Conservation (phyloP, 2,113 vertebrate genomes). For the Eonycteris spelaea region DNA sequence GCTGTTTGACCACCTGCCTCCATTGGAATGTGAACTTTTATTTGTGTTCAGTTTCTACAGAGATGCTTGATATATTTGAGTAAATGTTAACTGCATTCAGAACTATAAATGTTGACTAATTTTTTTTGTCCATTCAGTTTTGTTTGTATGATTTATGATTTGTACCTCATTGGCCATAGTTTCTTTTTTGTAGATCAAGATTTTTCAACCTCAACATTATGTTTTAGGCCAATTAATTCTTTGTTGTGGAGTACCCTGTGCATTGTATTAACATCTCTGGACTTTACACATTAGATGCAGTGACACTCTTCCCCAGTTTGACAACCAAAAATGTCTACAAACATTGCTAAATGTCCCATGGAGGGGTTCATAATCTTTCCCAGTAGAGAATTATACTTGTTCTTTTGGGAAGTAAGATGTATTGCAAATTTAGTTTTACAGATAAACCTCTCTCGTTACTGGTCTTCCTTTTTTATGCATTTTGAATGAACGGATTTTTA, state of each 20-base stretch:
- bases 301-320: not conserved
- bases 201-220: not conserved
- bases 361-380: not conserved
- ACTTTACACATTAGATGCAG: not conserved
- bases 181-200: not conserved
- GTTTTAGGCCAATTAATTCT: not conserved
- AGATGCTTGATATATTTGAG: not conserved
- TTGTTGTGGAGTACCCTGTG: not conserved
- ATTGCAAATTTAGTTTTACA: conserved; percentile 6
- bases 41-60: not conserved
- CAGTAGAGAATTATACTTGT: not conserved
- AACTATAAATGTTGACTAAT: not conserved
- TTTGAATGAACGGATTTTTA: conserved; percentile 8
- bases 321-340: not conserved
- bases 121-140: not conserved
- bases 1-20: not conserved
- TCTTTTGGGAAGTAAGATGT: not conserved
- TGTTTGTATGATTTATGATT: not conserved
- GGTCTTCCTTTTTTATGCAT: not conserved
- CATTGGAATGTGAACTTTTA: not conserved
- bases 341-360: not conserved
- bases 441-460: not conserved
- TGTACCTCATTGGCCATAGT: not conserved
- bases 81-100: not conserved
- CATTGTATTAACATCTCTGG: not conserved